These are phyloP conservation scores for Gobio gobio DNA, from an alignment of 2,113 vertebrate species.

Conservation along the genomic window DNA sequence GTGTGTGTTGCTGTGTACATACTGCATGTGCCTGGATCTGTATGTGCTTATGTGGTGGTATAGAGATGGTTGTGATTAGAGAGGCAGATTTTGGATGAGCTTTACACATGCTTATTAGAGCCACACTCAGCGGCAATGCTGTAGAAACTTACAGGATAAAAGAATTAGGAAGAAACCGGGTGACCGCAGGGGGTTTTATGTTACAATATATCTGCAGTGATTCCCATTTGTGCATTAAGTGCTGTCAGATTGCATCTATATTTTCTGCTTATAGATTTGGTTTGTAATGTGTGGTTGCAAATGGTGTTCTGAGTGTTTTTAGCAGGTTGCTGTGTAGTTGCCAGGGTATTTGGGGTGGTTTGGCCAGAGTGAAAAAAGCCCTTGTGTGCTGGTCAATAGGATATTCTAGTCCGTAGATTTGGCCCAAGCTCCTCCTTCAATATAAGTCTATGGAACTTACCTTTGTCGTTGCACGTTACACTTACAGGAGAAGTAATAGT, in stretches of 20 bases:
- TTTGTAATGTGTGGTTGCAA: not conserved
- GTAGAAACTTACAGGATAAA: conserved; percentile 21
- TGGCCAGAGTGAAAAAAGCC: not conserved
- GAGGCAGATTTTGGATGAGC: not conserved
- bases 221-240: not conserved
- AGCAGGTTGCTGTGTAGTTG: no score
- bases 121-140: not conserved
- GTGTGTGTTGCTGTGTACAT: conserved; percentile 13
- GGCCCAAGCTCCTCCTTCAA: no score
- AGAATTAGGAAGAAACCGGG: conserved; percentile 12
- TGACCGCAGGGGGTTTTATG: conserved; percentile 12
- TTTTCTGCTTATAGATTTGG: not conserved
- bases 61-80: conserved; percentile 31
- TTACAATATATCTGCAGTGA: conserved; percentile 8
- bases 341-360: not conserved
- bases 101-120: conserved; percentile 25
- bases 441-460: no score
- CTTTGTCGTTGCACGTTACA: no score
- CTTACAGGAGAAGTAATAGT: no score
- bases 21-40: conserved; percentile 6
- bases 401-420: no score
- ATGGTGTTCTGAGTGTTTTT: not conserved
- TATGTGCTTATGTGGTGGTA: conserved; percentile 24
- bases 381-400: not conserved
- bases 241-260: not conserved